Conservation (phyloP, 2,888 invertebrate species). For the Folsomia candida region DNA sequence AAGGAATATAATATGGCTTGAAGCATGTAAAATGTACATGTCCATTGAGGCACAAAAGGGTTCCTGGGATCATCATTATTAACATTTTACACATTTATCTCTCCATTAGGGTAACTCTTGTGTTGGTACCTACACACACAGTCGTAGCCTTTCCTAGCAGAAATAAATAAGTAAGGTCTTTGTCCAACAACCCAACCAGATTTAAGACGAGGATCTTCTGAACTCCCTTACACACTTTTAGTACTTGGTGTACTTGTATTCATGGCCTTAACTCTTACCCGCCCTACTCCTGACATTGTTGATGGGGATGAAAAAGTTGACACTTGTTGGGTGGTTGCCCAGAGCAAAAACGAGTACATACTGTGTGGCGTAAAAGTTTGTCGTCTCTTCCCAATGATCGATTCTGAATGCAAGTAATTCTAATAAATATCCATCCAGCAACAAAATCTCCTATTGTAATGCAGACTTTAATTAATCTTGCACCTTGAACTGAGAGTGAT, state of each 20-base stretch:
- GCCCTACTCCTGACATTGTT: background rate
- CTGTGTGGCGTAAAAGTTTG: background rate
- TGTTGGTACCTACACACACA: background rate
- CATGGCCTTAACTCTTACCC: background rate
- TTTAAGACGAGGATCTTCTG: too few relatives aligned
- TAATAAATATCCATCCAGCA: background rate
- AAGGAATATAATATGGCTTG: too few relatives aligned
- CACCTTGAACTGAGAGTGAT: background rate
- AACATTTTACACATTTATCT: conserved; percentile 20
- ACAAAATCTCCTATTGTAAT: background rate
- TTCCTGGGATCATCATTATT: conserved; percentile 16
- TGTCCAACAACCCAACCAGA: background rate
- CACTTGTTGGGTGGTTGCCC: background rate
- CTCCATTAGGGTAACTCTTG: conserved; percentile 3
- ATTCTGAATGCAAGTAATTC: too few relatives aligned
- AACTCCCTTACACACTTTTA: too few relatives aligned
- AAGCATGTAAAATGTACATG: background rate
- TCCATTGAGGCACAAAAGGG: background rate
- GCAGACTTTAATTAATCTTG: background rate
- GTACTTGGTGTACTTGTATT: background rate
- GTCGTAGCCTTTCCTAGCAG: background rate
- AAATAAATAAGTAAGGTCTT: background rate
- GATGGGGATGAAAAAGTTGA: background rate
- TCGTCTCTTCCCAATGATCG: too few relatives aligned
- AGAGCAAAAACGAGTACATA: background rate